Conservation (phyloP, 2,797 vertebrate genomes). For the Oreonectes daqikongensis region DNA sequence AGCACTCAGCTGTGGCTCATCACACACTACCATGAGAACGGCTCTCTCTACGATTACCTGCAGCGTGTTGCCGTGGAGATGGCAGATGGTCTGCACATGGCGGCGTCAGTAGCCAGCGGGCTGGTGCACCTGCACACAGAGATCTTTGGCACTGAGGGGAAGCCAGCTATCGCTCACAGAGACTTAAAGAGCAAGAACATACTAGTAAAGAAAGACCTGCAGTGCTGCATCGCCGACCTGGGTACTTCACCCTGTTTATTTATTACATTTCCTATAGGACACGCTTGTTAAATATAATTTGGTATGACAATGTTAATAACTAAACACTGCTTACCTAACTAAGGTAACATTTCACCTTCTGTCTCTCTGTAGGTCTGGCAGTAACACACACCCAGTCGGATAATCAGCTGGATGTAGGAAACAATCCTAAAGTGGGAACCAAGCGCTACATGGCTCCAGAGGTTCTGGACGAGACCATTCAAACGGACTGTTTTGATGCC, state of each 20-base stretch:
- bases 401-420: conserved; percentile 82
- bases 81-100: conserved; percentile 79
- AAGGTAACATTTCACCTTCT: background rate
- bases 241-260: conserved; percentile 61
- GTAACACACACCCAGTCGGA: conserved; percentile 83
- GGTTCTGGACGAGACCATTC: conserved; percentile 82
- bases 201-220: conserved; percentile 81
- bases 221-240: conserved; percentile 84
- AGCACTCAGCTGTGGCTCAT: conserved; percentile 87
- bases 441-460: conserved; percentile 86
- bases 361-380: conserved; percentile 72
- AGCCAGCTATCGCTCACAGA: conserved; percentile 82
- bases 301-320: too few species aligned
- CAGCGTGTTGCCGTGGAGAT: conserved; percentile 81
- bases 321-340: too few species aligned
- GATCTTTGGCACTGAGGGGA: conserved; percentile 83
- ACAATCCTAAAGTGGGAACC: conserved; percentile 85
- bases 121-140: conserved; percentile 83
- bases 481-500: conserved; percentile 83
- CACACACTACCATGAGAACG: conserved; percentile 84
- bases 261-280: too few species aligned
- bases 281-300: too few species aligned
- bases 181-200: conserved; percentile 87
- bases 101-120: conserved; percentile 77
- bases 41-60: conserved; percentile 84